Base-by-base conservation (phyloP, 2,888 invertebrate genomes). In the Schizaphis graminum region DNA sequence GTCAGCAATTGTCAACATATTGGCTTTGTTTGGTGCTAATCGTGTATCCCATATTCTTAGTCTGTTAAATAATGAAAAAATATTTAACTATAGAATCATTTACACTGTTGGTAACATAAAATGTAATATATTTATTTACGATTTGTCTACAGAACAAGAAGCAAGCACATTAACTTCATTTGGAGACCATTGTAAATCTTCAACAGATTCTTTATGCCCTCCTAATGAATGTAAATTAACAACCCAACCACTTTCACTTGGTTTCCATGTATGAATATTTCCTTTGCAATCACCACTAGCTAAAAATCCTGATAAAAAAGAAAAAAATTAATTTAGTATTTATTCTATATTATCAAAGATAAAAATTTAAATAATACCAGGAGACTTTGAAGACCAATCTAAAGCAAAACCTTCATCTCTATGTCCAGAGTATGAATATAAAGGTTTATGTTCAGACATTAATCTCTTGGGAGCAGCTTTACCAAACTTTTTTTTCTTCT, bases 111-210 rank as follows among this genome's bases (percentile, higher is more conserved):
- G 21, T 91, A 21, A 92, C 49, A 88, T 85, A 61, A 87, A 91
- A 84, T 94, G 41, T 87, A 35, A 61, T n/a, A 77, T 53, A 53
- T 56, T 88, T 49, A 94, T 95, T 94, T 95, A 97, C 96, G 96
- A 97, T 96, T 97, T 98, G 95, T 98, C 98, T 5, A 98, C 97
- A 49, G 98, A 98, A 96, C 98, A 98, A 24, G 98, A 98, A 77
- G 98, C 98, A 92, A 98, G 96, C 0, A 99, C 99, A 96, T 98
- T 96, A 28, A 96, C 96, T 96, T 99, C 99, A 96, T 97, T 99
- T 3, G 99, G 99, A 94, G 99, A 99, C 99, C 99, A 99, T 95
- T 99, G 99, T 95, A 99, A 96, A 96, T 99, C 99, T 96, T 99
- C 99, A 26, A 99, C 98, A 56, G 99, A 99, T 90, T 97, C 97